Conservation (phyloP, 2,888 invertebrate genomes). For the Chrysomela aeneicollis region DNA sequence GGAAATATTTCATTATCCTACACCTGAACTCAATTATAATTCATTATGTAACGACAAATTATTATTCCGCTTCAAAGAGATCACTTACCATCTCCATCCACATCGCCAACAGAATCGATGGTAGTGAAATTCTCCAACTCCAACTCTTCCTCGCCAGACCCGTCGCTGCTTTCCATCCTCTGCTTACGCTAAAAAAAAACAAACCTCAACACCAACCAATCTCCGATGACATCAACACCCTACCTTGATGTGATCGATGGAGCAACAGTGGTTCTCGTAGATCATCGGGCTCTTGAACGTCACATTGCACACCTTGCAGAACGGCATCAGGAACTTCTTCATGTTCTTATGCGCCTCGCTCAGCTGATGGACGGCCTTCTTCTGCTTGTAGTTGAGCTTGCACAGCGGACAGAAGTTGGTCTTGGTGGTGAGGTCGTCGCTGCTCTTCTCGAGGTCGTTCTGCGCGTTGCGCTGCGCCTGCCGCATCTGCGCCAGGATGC, state of each 20-base stretch:
- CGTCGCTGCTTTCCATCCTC: conserved; percentile 60
- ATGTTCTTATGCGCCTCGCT: conserved; percentile 85
- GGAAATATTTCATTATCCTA: too few species aligned
- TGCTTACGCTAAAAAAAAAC: conserved; percentile 68
- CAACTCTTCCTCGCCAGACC: conserved; percentile 69
- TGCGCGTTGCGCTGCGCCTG: conserved; percentile 82
- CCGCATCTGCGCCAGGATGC: conserved; percentile 79
- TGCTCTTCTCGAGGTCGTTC: conserved; percentile 76
- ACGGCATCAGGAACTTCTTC: conserved; percentile 85
- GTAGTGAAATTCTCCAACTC: conserved; percentile 87
- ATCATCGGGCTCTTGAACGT: conserved; percentile 86
- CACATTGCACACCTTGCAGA: conserved; percentile 79
- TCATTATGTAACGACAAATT: too few species aligned
- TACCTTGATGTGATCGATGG: conserved; percentile 83
- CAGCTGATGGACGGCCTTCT: conserved; percentile 77
- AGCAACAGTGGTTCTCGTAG: conserved; percentile 84
- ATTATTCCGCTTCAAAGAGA: too few species aligned
- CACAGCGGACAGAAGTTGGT: conserved; percentile 61
- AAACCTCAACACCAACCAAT: too few species aligned
- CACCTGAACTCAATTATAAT: too few species aligned
- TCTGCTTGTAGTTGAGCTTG: conserved; percentile 60
- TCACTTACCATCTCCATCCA: conserved; percentile 81
- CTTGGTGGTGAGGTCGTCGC: conserved; percentile 64
- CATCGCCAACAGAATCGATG: conserved; percentile 88
- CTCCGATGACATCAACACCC: too few species aligned